Conservation (phyloP, 2,888 invertebrate species). For the Tillus elongatus region DNA sequence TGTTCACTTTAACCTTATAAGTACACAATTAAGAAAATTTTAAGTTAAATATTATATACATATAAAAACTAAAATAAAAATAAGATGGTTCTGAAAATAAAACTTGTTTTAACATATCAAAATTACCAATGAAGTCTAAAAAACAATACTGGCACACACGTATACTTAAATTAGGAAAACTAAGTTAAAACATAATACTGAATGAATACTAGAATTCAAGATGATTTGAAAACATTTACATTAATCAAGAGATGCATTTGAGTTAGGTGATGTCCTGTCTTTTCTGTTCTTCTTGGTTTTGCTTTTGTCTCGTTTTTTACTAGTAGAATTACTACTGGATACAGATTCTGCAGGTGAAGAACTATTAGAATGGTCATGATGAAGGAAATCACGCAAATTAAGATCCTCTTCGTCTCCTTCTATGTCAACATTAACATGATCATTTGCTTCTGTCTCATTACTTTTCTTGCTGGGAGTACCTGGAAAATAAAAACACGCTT, state of each 20-base stretch:
- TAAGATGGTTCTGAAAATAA: too few species aligned
- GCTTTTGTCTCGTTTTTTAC: conserved; percentile 30
- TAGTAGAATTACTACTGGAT: conserved; percentile 30
- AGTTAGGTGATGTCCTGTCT: conserved; percentile 33
- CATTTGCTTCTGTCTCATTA: conserved; percentile 25
- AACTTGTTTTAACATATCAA: too few species aligned
- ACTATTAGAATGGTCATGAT: conserved; percentile 36
- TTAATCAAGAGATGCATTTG: conserved; percentile 17
- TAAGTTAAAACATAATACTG: too few species aligned
- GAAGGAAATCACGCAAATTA: conserved; percentile 33
- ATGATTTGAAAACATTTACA: too few species aligned
- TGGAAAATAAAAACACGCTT: conserved; percentile 20
- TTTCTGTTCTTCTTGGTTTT: conserved; percentile 33
- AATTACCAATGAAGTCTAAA: too few species aligned
- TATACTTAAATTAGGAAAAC: too few species aligned
- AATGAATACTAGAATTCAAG: too few species aligned
- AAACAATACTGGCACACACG: too few species aligned
- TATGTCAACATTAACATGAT: conserved; percentile 33
- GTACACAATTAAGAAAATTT: too few species aligned
- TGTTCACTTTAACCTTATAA: too few species aligned
- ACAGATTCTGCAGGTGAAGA: conserved; percentile 35
- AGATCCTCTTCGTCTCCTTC: conserved; percentile 38
- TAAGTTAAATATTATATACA: too few species aligned
- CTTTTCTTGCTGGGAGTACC: conserved; percentile 34
- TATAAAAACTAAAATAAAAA: too few species aligned